A percentile compares a stretch with the other conserved stretches of the same genome.
phyloP scores from a whole-genome alignment of 2,113 vertebrate species.

The Etheostoma cragini region DNA sequence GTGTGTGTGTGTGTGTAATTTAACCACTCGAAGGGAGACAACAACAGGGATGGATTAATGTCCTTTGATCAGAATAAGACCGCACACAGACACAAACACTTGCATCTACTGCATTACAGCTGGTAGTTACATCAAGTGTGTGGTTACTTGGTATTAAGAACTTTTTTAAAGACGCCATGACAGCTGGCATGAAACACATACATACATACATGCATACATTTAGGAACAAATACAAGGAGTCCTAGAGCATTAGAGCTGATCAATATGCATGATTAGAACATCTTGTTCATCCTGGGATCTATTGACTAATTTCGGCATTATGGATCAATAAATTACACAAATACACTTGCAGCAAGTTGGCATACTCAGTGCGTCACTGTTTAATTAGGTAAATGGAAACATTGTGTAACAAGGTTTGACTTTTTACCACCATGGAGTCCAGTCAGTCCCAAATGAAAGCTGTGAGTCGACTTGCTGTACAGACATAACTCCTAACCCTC shows the following conservation, averaged over 20 bases:
- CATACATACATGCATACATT: not conserved
- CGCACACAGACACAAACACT: slow-evolving; percentile 26
- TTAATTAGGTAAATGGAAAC: not conserved
- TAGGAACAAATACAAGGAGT: not conserved
- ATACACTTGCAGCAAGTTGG: not conserved
- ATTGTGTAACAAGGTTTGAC: not conserved
- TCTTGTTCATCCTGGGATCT: slow-evolving; percentile 2
- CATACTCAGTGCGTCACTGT: not conserved
- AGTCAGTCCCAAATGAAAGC: not conserved
- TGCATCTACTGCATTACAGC: slow-evolving; percentile 45
- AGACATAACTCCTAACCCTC: no score
- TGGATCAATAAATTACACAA: not conserved
- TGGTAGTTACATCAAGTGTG: slow-evolving; percentile 47
- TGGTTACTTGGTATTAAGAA: slow-evolving; percentile 29
- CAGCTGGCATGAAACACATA: not conserved
- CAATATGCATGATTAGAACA: slow-evolving; percentile 23
- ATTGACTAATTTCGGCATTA: slow-evolving; percentile 1
- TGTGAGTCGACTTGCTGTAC: not conserved
- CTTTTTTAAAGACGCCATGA: slow-evolving; percentile 11
- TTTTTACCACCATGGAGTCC: not conserved
- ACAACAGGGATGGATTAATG: slow-evolving; percentile 74
- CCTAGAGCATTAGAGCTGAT: not conserved
- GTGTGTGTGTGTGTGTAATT: slow-evolving; percentile 37
- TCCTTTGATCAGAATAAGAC: slow-evolving; percentile 73
- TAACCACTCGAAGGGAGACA: slow-evolving; percentile 66